Percentiles rank a stretch among this genome's conserved stretches.
These are phyloP conservation scores for Calliopum simillimum DNA, from an alignment of 2,888 invertebrate genomes.

Conservation along the genomic window DNA sequence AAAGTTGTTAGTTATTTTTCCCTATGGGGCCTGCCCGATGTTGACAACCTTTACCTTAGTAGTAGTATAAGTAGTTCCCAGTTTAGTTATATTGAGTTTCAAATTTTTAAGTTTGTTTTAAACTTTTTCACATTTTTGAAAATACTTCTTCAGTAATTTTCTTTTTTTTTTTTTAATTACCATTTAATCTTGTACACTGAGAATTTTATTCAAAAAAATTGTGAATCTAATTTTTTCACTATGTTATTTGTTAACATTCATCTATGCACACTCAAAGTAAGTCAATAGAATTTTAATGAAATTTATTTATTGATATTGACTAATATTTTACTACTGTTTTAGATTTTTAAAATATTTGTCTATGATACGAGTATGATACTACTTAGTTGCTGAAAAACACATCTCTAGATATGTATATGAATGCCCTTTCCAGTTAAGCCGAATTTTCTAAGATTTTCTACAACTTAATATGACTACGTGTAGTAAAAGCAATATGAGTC, in stretches of 20 bases:
- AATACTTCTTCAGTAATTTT: neutral
- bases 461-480: no score
- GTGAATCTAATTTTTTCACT: neutral
- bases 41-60: slow-evolving; percentile 31
- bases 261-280: slow-evolving; percentile 26
- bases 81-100: slow-evolving; percentile 30
- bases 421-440: no score
- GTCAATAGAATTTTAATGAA: no score
- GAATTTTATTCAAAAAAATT: neutral
- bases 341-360: no score
- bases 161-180: neutral
- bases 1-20: neutral
- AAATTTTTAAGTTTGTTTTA: slow-evolving; percentile 29
- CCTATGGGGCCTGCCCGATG: slow-evolving; percentile 34
- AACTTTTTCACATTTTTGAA: slow-evolving; percentile 6
- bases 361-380: no score
- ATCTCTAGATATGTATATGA: no score
- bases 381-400: no score
- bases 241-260: slow-evolving; percentile 30
- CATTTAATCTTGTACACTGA: slow-evolving; percentile 11
- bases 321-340: no score
- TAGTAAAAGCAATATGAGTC: no score
- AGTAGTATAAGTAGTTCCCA: slow-evolving; percentile 20
- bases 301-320: no score
- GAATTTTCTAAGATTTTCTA: no score